These are phyloP conservation scores for Lordiphosa clarofinis DNA, from an alignment of 1,140 invertebrate species.

Conservation along the genomic window DNA sequence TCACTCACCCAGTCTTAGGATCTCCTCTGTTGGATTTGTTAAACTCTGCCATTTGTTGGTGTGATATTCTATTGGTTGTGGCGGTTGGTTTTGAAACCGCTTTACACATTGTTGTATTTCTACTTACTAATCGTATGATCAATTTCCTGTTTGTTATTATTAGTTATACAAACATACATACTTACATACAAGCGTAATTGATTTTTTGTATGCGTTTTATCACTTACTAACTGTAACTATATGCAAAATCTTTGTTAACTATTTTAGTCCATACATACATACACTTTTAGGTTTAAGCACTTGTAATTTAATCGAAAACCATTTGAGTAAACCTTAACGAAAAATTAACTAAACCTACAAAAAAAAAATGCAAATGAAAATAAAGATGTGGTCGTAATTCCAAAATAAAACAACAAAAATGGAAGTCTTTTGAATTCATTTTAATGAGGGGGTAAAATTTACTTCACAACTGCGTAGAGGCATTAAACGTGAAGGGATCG, in stretches of 20 bases:
- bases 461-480: too few species aligned
- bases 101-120: conserved; percentile 77
- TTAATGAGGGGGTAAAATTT: too few species aligned
- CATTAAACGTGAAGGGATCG: too few species aligned
- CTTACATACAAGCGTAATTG: conserved; percentile 30
- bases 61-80: conserved; percentile 79
- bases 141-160: conserved; percentile 67
- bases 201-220: conserved; percentile 53
- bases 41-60: conserved; percentile 74
- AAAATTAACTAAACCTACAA: conserved; percentile 72
- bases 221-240: conserved; percentile 53
- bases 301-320: conserved; percentile 74
- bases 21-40: conserved; percentile 65
- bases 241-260: conserved; percentile 67
- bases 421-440: conserved; percentile 3
- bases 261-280: conserved; percentile 74
- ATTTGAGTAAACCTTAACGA: conserved; percentile 71
- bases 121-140: conserved; percentile 41
- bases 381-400: conserved; percentile 70
- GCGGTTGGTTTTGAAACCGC: conserved; percentile 58
- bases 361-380: conserved; percentile 58
- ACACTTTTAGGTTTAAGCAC: conserved; percentile 72
- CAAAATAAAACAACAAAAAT: conserved; percentile 15
- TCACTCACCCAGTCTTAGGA: conserved; percentile 33
- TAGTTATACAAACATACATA: conserved; percentile 30